These are phyloP conservation scores for Megalopta genalis DNA, from an alignment of 1,140 invertebrate genomes.

Conservation along the genomic window DNA sequence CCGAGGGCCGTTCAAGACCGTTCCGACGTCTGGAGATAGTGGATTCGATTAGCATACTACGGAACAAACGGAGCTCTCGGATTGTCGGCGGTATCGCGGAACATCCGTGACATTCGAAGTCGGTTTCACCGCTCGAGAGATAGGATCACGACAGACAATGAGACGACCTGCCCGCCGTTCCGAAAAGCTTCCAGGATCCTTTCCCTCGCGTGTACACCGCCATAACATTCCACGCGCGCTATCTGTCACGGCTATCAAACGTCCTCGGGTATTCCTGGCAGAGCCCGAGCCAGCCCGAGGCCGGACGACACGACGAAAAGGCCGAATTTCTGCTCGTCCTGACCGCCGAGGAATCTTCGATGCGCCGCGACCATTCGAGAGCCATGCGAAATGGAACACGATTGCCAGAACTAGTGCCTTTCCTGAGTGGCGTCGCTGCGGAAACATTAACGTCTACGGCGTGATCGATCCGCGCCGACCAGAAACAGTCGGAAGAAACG, in stretches of 20 bases:
- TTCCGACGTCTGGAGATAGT: background rate
- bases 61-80: background rate
- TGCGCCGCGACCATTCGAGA: background rate
- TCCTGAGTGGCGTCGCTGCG: no score
- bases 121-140: background rate
- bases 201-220: conserved; percentile 25
- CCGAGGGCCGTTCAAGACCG: background rate
- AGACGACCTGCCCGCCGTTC: background rate
- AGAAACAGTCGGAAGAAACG: no score
- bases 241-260: conserved; percentile 32
- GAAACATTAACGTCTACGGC: no score
- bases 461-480: no score
- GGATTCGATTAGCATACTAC: no score
- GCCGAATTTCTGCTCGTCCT: conserved; percentile 14
- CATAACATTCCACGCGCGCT: conserved; percentile 12
- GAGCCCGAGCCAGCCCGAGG: background rate
- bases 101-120: conserved; percentile 11
- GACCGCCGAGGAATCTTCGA: conserved; percentile 2
- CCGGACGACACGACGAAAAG: conserved; percentile 25
- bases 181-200: conserved; percentile 7
- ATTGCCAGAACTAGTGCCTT: background rate
- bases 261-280: conserved; percentile 45
- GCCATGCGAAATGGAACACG: background rate
- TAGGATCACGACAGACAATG: conserved; percentile 10
- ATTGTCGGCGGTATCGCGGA: background rate